phyloP scores from a whole-genome alignment of 2,888 invertebrate genomes.

The Erannis defoliaria region DNA sequence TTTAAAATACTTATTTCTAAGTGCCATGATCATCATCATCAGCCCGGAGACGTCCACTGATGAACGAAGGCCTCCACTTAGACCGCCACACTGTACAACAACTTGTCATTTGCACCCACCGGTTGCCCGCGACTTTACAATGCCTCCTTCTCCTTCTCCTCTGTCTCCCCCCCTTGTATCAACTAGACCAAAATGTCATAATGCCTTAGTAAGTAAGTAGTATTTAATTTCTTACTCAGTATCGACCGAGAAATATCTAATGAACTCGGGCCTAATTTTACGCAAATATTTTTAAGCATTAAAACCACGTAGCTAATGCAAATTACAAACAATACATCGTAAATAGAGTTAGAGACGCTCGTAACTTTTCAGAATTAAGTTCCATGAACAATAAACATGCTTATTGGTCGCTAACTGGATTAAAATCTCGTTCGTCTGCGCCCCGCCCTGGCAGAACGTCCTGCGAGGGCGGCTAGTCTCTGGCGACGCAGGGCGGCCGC shows the following conservation, averaged over 20 bases:
- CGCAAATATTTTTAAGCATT: not conserved
- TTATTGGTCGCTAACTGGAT: slow-evolving; percentile 67
- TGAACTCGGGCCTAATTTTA: not conserved
- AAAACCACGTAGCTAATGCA: slow-evolving; percentile 7
- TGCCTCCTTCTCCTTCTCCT: no score
- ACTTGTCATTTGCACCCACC: no score
- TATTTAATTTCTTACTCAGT: no score
- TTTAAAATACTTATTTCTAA: no score
- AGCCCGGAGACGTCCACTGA: no score
- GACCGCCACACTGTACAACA: no score
- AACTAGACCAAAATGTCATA: no score
- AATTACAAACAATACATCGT: slow-evolving; percentile 11
- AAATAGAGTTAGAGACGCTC: slow-evolving; percentile 29
- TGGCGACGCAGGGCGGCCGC: slow-evolving; percentile 45
- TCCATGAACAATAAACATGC: slow-evolving; percentile 39
- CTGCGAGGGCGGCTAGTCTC: slow-evolving; percentile 16
- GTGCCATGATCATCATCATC: no score
- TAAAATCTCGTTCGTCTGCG: slow-evolving; percentile 57
- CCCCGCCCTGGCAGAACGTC: slow-evolving; percentile 55
- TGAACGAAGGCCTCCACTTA: no score
- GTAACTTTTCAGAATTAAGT: slow-evolving; percentile 39
- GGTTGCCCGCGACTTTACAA: no score
- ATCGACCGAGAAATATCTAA: not conserved
- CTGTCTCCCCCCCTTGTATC: no score
- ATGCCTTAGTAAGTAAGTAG: no score